Conservation (phyloP, 1,140 invertebrate species). For the Heliconius melpomene region DNA sequence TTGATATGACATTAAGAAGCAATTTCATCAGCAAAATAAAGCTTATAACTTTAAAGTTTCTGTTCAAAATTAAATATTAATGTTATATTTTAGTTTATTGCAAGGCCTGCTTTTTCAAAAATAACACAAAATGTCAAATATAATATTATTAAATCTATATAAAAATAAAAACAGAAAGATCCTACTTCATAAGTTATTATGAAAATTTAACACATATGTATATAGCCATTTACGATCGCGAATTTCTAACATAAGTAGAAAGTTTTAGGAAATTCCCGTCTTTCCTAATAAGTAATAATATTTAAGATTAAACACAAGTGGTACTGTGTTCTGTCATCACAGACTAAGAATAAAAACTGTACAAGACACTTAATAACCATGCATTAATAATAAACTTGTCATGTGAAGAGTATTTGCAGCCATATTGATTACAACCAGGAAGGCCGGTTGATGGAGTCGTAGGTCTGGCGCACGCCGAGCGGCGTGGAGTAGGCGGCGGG, state of each 20-base stretch:
- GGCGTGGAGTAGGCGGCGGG: conserved; percentile 83
- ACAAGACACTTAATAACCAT: conserved; percentile 31
- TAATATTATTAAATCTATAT: conserved; percentile 24
- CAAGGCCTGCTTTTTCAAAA: conserved; percentile 45
- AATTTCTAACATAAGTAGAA: conserved; percentile 29
- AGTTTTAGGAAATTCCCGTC: conserved; percentile 13
- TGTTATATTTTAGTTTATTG: conserved; percentile 49
- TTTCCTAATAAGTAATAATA: conserved; percentile 29
- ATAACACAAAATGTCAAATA: conserved; percentile 27
- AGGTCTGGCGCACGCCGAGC: conserved; percentile 85
- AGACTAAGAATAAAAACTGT: conserved; percentile 24
- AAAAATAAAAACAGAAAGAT: conserved; percentile 34
- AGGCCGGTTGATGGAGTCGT: conserved; percentile 83
- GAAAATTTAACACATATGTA: conserved; percentile 7
- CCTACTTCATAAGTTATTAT: background rate
- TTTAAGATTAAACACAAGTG: conserved; percentile 25
- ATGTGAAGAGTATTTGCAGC: conserved; percentile 36
- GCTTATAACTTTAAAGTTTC: conserved; percentile 52
- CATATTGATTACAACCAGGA: conserved; percentile 75
- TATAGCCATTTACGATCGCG: conserved; percentile 6
- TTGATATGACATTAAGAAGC: conserved; percentile 55
- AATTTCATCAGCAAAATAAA: conserved; percentile 59
- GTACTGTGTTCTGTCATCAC: conserved; percentile 18
- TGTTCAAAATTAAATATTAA: conserved; percentile 53
- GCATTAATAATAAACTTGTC: conserved; percentile 49